Conservation (phyloP, 2,113 vertebrate species). For the Sapayoa aenigma region DNA sequence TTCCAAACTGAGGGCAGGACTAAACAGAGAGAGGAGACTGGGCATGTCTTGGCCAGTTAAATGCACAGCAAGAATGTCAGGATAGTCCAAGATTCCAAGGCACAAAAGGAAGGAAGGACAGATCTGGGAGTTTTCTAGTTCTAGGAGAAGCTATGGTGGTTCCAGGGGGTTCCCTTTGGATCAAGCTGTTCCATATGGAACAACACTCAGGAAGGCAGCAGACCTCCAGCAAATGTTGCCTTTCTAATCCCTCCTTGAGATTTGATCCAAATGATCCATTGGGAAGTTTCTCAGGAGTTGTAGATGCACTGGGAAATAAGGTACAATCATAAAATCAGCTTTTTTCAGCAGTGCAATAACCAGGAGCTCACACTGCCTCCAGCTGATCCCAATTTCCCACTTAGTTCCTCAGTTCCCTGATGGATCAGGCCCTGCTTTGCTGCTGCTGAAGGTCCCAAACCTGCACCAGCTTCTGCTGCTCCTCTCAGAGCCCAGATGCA, state of each 20-base stretch:
- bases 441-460: neutral
- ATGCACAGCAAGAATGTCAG: neutral
- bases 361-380: neutral
- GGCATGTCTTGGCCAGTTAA: neutral
- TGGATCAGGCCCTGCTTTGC: neutral
- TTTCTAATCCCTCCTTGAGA: neutral
- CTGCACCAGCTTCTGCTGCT: neutral
- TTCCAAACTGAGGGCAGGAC: neutral
- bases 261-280: neutral
- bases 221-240: neutral
- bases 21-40: neutral
- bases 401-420: neutral
- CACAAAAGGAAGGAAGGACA: neutral
- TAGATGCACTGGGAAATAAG: neutral
- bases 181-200: fast-evolving
- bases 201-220: neutral
- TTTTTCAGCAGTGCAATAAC: neutral
- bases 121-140: neutral
- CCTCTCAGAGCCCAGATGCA: neutral
- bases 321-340: neutral
- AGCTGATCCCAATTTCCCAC: fast-evolving
- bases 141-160: neutral
- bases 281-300: neutral
- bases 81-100: neutral
- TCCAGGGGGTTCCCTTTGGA: neutral